Conservation (phyloP, 2,888 invertebrate species). For the Amiota minor region DNA sequence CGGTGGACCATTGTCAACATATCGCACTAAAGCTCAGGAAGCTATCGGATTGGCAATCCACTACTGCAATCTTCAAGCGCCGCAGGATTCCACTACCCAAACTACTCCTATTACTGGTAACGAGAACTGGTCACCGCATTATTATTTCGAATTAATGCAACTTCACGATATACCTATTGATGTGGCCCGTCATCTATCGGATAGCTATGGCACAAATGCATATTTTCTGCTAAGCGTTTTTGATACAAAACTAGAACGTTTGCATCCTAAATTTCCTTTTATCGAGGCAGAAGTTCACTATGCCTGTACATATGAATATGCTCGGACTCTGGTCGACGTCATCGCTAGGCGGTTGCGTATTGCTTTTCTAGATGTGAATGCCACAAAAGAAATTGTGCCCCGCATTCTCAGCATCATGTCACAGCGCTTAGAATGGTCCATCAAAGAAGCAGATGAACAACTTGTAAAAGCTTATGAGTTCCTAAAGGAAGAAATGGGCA, state of each 20-base stretch:
- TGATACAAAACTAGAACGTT: constrained; percentile 92
- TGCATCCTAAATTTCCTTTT: constrained; percentile 97
- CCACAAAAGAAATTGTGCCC: constrained; percentile 93
- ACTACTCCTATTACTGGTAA: constrained; percentile 78
- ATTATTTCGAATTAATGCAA: constrained; percentile 95
- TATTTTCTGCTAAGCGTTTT: constrained; percentile 92
- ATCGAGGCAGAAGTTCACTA: constrained; percentile 94
- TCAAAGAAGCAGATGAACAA: background rate
- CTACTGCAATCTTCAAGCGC: constrained; percentile 18
- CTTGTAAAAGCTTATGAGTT: background rate
- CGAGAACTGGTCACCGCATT: constrained; percentile 93
- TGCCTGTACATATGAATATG: constrained; percentile 93
- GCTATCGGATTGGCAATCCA: constrained; percentile 88
- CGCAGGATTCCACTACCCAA: background rate
- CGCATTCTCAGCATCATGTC: constrained; percentile 92
- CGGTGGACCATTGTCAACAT: constrained; percentile 99
- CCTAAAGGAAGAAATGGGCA: constrained; percentile 79
- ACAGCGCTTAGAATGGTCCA: constrained; percentile 76
- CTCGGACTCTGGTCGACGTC: constrained; percentile 93
- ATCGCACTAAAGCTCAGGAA: constrained; percentile 94
- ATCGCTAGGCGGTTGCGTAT: constrained; percentile 91
- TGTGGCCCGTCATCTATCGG: constrained; percentile 92
- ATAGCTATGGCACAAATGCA: constrained; percentile 94
- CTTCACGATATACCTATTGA: constrained; percentile 96
- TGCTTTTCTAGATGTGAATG: constrained; percentile 95